Conservation (phyloP, 1,140 invertebrate genomes). For the Littorina saxatilis region DNA sequence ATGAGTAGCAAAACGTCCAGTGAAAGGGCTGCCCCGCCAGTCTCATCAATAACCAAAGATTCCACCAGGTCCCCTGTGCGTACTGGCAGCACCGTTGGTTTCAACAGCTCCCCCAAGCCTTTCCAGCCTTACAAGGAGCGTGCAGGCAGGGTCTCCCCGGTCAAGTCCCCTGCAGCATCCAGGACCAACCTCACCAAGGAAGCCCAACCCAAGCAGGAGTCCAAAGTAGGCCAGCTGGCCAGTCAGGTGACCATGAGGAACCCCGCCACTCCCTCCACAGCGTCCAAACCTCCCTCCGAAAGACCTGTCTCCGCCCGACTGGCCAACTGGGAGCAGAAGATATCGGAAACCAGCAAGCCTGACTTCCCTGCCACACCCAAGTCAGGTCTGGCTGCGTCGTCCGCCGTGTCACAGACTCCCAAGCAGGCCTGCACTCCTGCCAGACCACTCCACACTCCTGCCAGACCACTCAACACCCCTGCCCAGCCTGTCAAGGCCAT, state of each 20-base stretch:
- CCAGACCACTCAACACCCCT: not conserved
- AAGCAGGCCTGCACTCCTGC: constrained; percentile 37
- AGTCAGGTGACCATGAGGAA: not conserved
- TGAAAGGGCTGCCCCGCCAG: not conserved
- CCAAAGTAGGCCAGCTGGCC: constrained; percentile 45
- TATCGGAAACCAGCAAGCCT: constrained; percentile 42
- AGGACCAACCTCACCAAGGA: constrained; percentile 22
- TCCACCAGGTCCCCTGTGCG: constrained; percentile 2
- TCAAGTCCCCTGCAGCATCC: constrained; percentile 25
- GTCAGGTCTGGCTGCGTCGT: not conserved
- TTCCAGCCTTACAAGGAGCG: constrained; percentile 35
- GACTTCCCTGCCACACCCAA: constrained; percentile 33
- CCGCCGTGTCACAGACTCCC: not conserved
- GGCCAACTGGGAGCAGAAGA: constrained; percentile 44
- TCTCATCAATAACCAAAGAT: constrained; percentile 34
- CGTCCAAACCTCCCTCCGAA: not conserved
- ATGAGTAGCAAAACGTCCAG: not conserved
- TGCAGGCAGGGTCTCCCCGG: not conserved
- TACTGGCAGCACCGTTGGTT: constrained; percentile 39
- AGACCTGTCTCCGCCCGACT: constrained; percentile 59
- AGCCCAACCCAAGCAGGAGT: not conserved
- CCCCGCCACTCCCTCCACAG: not conserved
- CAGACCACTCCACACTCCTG: not conserved
- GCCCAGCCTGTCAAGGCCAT: not conserved
- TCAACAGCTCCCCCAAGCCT: constrained; percentile 46